phyloP scores from a whole-genome alignment of 64 coral and sea anemone genomes.

The Cladopsammia gracilis region DNA sequence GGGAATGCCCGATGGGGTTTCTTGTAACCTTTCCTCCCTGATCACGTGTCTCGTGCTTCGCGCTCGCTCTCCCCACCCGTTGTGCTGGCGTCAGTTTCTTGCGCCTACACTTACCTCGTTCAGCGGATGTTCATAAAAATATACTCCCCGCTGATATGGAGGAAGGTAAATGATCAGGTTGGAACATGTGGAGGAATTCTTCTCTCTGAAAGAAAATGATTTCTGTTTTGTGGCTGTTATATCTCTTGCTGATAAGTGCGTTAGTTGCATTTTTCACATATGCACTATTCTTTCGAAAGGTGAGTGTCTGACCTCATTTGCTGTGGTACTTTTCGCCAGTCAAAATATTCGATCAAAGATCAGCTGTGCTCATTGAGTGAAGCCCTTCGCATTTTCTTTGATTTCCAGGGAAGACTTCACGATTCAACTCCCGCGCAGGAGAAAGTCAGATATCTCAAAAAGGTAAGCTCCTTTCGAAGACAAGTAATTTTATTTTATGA shows the following conservation, averaged over 20 bases:
- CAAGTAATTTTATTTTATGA: too few species aligned
- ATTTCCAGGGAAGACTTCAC: background rate
- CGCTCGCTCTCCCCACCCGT: too few species aligned
- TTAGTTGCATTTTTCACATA: background rate
- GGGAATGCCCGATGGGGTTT: too few species aligned
- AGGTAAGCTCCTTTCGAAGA: background rate
- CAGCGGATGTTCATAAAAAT: too few species aligned
- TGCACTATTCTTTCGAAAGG: slow-evolving; percentile 35
- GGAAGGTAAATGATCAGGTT: too few species aligned
- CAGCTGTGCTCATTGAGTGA: background rate
- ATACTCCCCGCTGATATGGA: too few species aligned
- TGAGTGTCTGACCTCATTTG: background rate
- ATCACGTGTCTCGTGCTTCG: too few species aligned
- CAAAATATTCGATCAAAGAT: background rate
- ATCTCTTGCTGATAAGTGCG: slow-evolving; percentile 5
- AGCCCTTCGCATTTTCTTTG: background rate
- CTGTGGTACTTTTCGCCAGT: background rate
- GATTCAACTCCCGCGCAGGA: slow-evolving; percentile 30
- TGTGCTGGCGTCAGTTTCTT: too few species aligned
- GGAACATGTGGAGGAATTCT: background rate
- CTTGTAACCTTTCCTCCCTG: too few species aligned
- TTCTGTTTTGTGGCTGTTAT: slow-evolving; percentile 12
- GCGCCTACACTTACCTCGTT: too few species aligned
- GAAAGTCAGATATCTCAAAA: slow-evolving; percentile 29
- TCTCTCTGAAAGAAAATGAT: background rate